phyloP scores from a whole-genome alignment of 2,888 invertebrate species.

The Clepsis dumicolana region DNA sequence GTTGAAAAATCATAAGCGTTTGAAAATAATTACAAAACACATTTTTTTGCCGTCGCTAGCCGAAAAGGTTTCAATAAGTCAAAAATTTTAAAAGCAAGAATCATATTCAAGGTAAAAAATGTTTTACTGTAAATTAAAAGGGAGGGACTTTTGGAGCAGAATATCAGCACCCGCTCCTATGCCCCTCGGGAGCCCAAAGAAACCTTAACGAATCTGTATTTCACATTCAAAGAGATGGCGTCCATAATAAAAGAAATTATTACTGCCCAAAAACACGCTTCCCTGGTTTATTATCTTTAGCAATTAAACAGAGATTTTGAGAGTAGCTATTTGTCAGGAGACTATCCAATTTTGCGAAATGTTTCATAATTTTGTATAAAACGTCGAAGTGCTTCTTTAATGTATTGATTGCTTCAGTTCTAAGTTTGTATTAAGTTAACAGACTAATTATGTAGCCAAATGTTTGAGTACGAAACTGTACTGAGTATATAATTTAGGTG shows the following conservation, averaged over 20 bases:
- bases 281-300: conserved; percentile 16
- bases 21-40: background rate
- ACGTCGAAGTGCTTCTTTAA: background rate
- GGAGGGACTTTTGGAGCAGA: conserved; percentile 27
- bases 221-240: conserved; percentile 16
- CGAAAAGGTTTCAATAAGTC: conserved; percentile 4
- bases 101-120: conserved; percentile 17
- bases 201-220: conserved; percentile 36
- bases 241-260: conserved; percentile 28
- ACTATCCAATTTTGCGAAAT: background rate
- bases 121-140: conserved; percentile 28
- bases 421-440: background rate
- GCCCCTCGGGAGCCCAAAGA: conserved; percentile 18
- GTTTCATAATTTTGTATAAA: background rate
- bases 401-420: conserved; percentile 21
- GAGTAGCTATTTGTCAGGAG: conserved; percentile 1
- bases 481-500: conserved; percentile 3
- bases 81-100: conserved; percentile 17
- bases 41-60: background rate
- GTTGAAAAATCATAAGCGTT: background rate
- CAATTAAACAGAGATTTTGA: conserved; percentile 13
- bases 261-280: conserved; percentile 4
- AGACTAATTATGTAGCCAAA: background rate
- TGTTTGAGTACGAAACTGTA: conserved; percentile 20
- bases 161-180: conserved; percentile 18